Conservation (phyloP, 2,888 invertebrate genomes). For the Teinopalpus imperialis region DNA sequence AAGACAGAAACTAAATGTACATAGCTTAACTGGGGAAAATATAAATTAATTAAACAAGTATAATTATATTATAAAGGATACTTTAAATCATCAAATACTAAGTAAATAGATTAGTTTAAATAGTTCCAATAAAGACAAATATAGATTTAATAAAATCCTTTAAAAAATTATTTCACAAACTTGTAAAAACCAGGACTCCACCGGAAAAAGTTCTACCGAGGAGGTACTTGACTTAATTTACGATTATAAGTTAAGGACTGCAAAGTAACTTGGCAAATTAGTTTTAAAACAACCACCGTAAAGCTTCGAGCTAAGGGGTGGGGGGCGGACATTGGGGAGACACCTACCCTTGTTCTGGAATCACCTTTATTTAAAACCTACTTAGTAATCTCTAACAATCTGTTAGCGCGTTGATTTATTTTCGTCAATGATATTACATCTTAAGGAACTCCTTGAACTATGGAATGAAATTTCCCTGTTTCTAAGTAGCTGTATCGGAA, state of each 20-base stretch:
- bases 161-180: slow-evolving; percentile 22
- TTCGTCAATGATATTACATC: slow-evolving; percentile 9
- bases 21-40: too few species aligned
- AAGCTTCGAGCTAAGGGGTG: slow-evolving; percentile 58
- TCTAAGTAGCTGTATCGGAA: too few species aligned
- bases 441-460: too few species aligned
- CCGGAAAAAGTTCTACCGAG: slow-evolving; percentile 39
- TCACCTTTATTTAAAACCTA: slow-evolving; percentile 57
- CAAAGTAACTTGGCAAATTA: slow-evolving; percentile 79
- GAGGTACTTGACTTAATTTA: slow-evolving; percentile 72
- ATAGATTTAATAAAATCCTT: slow-evolving; percentile 15
- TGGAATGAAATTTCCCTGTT: too few species aligned
- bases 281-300: slow-evolving; percentile 78
- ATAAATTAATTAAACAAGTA: too few species aligned
- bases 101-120: too few species aligned
- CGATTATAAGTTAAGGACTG: slow-evolving; percentile 78
- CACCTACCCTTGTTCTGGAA: slow-evolving; percentile 48
- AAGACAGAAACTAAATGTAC: too few species aligned
- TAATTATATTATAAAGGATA: too few species aligned
- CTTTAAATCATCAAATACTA: too few species aligned
- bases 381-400: slow-evolving; percentile 30
- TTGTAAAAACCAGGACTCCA: slow-evolving; percentile 35
- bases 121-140: slow-evolving; percentile 3
- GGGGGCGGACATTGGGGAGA: slow-evolving; percentile 38
- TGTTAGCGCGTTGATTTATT: slow-evolving; percentile 25